Percentiles rank a stretch among this genome's conserved stretches.
Evolutionary conservation across 53 echinoderm and acorn worm genomes (phyloP).

Genomic region (Luidia sarsii): DNA sequence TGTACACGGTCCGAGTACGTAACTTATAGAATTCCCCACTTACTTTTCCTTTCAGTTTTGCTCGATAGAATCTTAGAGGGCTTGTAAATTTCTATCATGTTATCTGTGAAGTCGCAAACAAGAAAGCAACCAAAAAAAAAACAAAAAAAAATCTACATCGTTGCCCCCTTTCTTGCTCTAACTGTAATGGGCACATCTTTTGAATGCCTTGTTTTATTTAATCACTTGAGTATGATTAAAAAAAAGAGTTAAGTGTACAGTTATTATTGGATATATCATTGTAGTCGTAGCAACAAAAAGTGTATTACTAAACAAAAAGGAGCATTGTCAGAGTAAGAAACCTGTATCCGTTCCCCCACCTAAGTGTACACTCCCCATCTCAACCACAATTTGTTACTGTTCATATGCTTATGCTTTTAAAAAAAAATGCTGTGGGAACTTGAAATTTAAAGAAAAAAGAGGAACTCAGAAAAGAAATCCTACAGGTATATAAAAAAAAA

Average conservation of each 20-base stretch:
- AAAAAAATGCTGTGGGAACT: constrained; percentile 25
- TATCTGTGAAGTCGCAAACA: constrained; percentile 21
- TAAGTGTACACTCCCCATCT: constrained; percentile 39
- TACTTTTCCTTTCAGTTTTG: no score
- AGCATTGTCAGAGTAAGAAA: constrained; percentile 17
- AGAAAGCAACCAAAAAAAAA: no score
- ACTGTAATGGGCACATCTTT: constrained; percentile 28
- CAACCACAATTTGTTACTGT: constrained; percentile 34
- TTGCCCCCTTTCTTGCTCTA: constrained; percentile 41
- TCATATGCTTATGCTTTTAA: constrained; percentile 36
- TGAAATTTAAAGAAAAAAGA: constrained; percentile 5
- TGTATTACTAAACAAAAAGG: constrained; percentile 32
- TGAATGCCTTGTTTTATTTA: constrained; percentile 36
- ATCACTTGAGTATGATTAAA: constrained; percentile 28
- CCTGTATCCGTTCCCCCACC: constrained; percentile 27
- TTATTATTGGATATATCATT: constrained; percentile 43
- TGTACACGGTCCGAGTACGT: no score
- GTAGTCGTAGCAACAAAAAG: constrained; percentile 36
- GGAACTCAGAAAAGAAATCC: constrained; percentile 8
- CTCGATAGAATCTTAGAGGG: not conserved
- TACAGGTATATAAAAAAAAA: constrained; percentile 33
- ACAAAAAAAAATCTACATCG: no score
- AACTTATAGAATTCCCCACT: no score
- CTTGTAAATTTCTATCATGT: constrained; percentile 12
- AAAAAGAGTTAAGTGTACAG: constrained; percentile 39